Evolutionary conservation across 2,113 vertebrate species (phyloP).

Genomic region (Steatornis caripensis): DNA sequence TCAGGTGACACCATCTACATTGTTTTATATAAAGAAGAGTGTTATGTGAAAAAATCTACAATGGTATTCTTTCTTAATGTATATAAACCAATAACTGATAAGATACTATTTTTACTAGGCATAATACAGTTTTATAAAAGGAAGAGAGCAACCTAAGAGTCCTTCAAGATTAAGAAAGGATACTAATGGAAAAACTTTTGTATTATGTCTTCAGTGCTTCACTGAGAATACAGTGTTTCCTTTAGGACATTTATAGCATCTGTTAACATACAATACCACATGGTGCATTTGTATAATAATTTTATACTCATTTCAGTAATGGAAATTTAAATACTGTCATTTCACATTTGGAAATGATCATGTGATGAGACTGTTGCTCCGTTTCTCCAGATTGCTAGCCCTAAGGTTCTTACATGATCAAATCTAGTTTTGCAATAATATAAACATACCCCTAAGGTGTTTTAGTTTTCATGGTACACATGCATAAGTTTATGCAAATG

Average conservation of each 20-base stretch:
- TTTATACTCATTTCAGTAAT: neutral
- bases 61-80: neutral
- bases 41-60: neutral
- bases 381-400: neutral
- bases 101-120: neutral
- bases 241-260: neutral
- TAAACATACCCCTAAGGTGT: neutral
- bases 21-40: neutral
- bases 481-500: neutral
- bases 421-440: neutral
- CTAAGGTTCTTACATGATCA: neutral
- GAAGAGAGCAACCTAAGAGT: neutral
- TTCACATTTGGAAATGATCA: slow-evolving; percentile 2
- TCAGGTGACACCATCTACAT: neutral
- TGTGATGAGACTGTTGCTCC: neutral
- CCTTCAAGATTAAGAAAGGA: neutral
- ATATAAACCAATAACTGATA: neutral
- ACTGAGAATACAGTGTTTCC: neutral
- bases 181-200: neutral
- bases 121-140: neutral
- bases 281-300: neutral
- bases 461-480: neutral
- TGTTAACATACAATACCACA: neutral
- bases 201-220: neutral
- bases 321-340: neutral